These are phyloP conservation scores for Trogon surrucura DNA, from an alignment of 2,113 vertebrate species.

Conservation along the genomic window DNA sequence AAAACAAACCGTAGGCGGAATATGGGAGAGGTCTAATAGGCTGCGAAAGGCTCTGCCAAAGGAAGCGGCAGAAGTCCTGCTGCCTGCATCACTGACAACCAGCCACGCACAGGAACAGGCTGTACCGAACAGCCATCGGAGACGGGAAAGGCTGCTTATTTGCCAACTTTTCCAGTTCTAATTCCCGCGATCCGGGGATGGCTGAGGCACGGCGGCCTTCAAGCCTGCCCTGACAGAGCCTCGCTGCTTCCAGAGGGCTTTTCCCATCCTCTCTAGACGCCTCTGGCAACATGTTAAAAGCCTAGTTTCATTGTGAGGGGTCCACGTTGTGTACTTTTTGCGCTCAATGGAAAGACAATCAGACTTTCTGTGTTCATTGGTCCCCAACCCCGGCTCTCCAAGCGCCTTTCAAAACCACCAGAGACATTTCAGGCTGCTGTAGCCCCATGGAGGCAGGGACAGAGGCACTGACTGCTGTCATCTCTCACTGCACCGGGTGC, in stretches of 20 bases:
- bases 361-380: not conserved
- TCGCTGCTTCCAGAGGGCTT: not conserved
- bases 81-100: constrained; percentile 1
- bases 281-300: not conserved
- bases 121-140: not conserved
- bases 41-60: not conserved
- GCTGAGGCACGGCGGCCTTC: not conserved
- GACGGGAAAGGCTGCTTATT: not conserved
- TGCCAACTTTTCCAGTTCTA: not conserved
- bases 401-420: not conserved
- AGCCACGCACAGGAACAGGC: not conserved
- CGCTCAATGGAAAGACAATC: not conserved
- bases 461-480: not conserved
- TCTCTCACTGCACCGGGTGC: accelerated
- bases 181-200: not conserved
- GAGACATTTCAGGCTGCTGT: not conserved
- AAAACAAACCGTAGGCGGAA: not conserved
- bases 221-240: not conserved
- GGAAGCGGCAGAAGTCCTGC: constrained; percentile 32
- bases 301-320: accelerated
- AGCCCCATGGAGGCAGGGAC: accelerated
- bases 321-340: accelerated
- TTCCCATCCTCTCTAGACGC: not conserved
- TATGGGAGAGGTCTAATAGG: constrained; percentile 6
- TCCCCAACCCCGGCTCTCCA: not conserved